Evolutionary conservation across 2,797 vertebrate genomes (phyloP), one percentile per base, ranked within the genome.

Genomic region (Myotis myotis): DNA sequence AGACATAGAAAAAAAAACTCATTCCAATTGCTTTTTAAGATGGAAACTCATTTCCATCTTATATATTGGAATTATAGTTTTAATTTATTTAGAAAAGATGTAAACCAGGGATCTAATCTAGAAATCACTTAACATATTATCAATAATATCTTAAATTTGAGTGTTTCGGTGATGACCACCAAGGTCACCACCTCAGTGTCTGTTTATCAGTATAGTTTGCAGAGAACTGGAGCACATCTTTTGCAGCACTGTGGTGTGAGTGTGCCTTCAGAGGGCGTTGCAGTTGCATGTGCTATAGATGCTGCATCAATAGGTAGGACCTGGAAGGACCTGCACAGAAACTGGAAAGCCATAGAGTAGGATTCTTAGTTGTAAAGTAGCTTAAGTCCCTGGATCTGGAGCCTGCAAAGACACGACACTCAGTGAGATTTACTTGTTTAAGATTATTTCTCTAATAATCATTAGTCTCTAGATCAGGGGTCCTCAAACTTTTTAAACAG

Each of bases 21-120:
- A 94, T 25, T 87, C 71, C 66, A 89, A 62, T 92, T 89, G 79
- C 23, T 75, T 87, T 80, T 70, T 30, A 12, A 60, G 57, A 60
- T 51, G 49, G 47, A 51, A 51, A 51, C 49, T 5, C 15, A 16
- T 51, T 51, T 51, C 23, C 10, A 23, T 83, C 33, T 62, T 94
- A 51, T 51, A 51, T 44, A 20, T 53, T 88, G 38, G 25, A 78
- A 66, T 93, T 71, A 81, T 22, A 36, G 41, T 87, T 51, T 60
- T 86, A 74, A 51, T 87, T 82, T 89, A 30, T 83, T 93, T 75
- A 89, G 55, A 44, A 78, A 95, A 89, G 33, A 68, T 82, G 0
- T 44, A 93, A 88, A 85, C 12, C 47, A 72, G 9, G 9, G 9
- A 23, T 60, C 25, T 89, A 89, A 84, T 76, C 17, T 5, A 76